These are phyloP conservation scores for Dicerorhinus sumatrensis DNA, from an alignment of 2,113 vertebrate species.

Conservation along the genomic window DNA sequence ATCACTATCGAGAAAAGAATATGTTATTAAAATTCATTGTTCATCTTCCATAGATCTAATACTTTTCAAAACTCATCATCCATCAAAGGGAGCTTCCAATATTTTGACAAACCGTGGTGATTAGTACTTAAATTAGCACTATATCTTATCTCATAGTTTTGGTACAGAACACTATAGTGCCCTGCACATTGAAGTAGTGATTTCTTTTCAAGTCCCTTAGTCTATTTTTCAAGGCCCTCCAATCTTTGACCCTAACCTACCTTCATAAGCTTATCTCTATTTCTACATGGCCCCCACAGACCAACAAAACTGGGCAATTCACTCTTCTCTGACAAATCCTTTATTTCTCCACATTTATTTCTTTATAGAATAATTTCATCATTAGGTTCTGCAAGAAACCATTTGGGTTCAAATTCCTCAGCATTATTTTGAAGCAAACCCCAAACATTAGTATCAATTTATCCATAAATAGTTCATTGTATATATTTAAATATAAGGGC, in stretches of 20 bases:
- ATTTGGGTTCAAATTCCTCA: neutral
- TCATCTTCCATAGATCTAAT: slow-evolving; percentile 64
- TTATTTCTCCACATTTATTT: neutral
- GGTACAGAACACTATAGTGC: neutral
- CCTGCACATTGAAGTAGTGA: neutral
- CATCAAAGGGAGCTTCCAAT: slow-evolving; percentile 75
- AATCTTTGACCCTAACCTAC: neutral
- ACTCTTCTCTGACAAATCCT: neutral
- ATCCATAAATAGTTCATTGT: neutral
- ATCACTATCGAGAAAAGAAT: slow-evolving; percentile 66
- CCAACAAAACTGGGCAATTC: neutral
- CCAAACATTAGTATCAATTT: neutral
- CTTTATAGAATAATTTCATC: neutral
- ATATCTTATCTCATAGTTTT: neutral
- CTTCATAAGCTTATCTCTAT: neutral
- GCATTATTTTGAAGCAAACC: neutral
- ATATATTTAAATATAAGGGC: neutral
- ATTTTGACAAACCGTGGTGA: slow-evolving; percentile 79
- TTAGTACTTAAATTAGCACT: slow-evolving; percentile 71
- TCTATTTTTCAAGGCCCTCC: neutral
- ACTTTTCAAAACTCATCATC: slow-evolving; percentile 73
- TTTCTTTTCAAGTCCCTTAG: neutral
- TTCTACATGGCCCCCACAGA: neutral
- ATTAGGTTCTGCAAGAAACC: neutral
- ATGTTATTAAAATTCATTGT: slow-evolving; percentile 76